Conservation (phyloP, 2,888 invertebrate genomes). For the Lasioglossum calceatum region DNA sequence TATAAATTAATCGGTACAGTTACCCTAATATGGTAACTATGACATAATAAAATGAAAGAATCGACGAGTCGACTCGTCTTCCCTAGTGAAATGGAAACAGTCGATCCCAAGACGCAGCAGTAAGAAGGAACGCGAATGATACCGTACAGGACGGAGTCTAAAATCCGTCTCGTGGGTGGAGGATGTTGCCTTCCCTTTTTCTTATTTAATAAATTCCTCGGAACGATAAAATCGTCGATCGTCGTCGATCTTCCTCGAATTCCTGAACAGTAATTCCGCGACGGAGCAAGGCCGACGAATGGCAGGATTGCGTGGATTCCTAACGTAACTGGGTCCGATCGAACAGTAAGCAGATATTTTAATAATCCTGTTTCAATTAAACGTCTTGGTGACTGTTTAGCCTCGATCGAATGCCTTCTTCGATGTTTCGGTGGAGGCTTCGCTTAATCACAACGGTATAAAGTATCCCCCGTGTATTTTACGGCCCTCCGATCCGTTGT, state of each 20-base stretch:
- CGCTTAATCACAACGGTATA: neutral
- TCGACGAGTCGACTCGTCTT: neutral
- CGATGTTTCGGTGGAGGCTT: neutral
- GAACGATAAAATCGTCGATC: slow-evolving; percentile 40
- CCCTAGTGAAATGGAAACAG: neutral
- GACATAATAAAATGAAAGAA: too few species aligned
- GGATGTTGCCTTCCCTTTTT: neutral
- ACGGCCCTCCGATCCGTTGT: neutral
- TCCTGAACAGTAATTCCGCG: slow-evolving; percentile 49
- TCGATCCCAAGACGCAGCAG: neutral
- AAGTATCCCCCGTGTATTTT: neutral
- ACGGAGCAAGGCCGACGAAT: slow-evolving; percentile 46
- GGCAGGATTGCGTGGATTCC: slow-evolving; percentile 55
- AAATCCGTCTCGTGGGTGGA: slow-evolving; percentile 11
- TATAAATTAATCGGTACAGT: too few species aligned
- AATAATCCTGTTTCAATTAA: slow-evolving; percentile 53
- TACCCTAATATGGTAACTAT: too few species aligned
- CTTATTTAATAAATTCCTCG: slow-evolving; percentile 43
- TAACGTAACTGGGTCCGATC: slow-evolving; percentile 49
- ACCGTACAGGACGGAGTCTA: neutral
- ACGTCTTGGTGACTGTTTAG: slow-evolving; percentile 30
- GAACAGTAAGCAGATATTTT: slow-evolving; percentile 55
- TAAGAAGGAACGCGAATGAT: too few species aligned
- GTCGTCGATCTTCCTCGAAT: slow-evolving; percentile 33
- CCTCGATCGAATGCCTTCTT: neutral